phyloP scores from a whole-genome alignment of 1,140 invertebrate genomes.

The Sycophaga agraensis region DNA sequence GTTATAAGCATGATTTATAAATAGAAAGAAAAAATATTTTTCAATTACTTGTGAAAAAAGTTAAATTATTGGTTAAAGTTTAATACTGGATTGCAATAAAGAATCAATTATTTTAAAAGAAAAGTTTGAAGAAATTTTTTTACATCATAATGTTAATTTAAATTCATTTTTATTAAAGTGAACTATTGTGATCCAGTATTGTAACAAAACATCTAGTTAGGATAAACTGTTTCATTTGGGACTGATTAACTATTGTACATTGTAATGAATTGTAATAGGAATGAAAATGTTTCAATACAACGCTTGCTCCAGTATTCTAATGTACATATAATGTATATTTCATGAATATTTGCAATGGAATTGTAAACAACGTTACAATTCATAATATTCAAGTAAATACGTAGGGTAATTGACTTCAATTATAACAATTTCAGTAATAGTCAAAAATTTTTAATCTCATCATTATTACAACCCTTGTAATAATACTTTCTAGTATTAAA shows the following conservation, averaged over 20 bases:
- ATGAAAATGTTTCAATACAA: constrained; percentile 1
- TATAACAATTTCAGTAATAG: too few species aligned
- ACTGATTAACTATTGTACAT: constrained; percentile 28
- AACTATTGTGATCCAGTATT: background rate
- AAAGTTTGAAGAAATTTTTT: background rate
- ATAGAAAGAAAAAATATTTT: background rate
- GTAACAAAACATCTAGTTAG: background rate
- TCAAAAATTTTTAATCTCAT: too few species aligned
- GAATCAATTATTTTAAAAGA: background rate
- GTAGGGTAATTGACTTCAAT: too few species aligned
- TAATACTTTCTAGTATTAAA: background rate
- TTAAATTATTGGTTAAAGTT: background rate
- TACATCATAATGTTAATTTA: background rate
- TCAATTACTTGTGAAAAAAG: background rate
- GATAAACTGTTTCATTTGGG: constrained; percentile 5
- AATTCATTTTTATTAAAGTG: background rate
- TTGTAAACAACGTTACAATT: constrained; percentile 23
- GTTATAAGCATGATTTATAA: background rate
- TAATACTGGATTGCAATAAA: background rate
- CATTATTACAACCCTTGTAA: background rate
- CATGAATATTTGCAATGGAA: constrained; percentile 10
- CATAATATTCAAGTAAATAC: too few species aligned
- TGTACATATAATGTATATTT: constrained; percentile 29
- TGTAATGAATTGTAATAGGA: constrained; percentile 18
- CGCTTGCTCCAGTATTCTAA: constrained; percentile 10